Evolutionary conservation across 64 coral and sea anemone species (phyloP).

Genomic region (Montipora efflorescens): DNA sequence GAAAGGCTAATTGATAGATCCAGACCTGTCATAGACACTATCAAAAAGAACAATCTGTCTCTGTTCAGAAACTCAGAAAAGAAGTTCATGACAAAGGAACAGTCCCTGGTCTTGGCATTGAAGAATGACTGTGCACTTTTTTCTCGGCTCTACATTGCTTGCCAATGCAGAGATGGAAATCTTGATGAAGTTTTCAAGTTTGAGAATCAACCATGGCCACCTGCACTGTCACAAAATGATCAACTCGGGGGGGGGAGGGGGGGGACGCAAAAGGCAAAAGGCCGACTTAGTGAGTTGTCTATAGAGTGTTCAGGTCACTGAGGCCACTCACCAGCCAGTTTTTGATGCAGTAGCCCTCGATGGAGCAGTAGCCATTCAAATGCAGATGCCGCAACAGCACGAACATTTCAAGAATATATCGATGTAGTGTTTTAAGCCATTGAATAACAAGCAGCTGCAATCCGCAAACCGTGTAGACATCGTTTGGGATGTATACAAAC

Average conservation of each 20-base stretch:
- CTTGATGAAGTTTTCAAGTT: neutral
- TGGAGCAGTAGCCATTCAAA: slow-evolving; percentile 11
- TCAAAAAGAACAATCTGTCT: no score
- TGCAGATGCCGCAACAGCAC: slow-evolving; percentile 22
- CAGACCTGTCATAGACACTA: no score
- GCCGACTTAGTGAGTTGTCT: neutral
- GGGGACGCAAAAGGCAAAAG: no score
- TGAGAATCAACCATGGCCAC: slow-evolving; percentile 60
- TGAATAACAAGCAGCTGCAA: neutral
- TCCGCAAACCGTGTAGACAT: no score
- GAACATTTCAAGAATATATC: slow-evolving; percentile 33
- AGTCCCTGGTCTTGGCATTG: neutral
- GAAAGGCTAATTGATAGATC: no score
- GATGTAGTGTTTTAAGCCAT: neutral
- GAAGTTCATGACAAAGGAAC: no score
- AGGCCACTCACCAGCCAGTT: neutral
- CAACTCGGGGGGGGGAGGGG: neutral
- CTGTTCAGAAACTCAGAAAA: no score
- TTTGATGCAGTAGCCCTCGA: slow-evolving; percentile 11
- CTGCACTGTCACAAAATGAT: neutral
- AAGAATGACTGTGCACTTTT: neutral
- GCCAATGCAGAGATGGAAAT: slow-evolving; percentile 1
- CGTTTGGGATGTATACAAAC: neutral
- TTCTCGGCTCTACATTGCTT: neutral
- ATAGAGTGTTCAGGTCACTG: neutral